phyloP scores from a whole-genome alignment of 2,113 vertebrate species.

The Menidia beryllina region DNA sequence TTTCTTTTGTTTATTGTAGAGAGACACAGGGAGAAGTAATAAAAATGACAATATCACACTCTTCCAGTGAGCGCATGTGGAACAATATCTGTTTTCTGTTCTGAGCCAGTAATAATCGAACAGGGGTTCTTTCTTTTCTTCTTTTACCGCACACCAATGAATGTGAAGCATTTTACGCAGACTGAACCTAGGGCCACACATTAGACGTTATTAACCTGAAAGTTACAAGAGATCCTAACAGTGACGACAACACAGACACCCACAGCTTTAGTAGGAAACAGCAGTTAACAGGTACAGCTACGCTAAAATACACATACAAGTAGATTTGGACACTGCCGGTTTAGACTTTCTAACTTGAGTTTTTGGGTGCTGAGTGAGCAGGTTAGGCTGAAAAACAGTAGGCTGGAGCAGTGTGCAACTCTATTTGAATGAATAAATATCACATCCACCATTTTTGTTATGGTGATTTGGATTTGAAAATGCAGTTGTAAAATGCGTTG shows the following conservation, averaged over 20 bases:
- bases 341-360: background rate
- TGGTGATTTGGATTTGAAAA: too few species aligned
- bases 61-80: constrained; percentile 33
- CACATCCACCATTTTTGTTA: too few species aligned
- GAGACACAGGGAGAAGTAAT: constrained; percentile 52
- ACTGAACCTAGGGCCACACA: constrained; percentile 38
- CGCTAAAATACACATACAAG: constrained; percentile 39
- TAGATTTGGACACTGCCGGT: constrained; percentile 2
- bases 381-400: too few species aligned
- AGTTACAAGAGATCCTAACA: constrained; percentile 22
- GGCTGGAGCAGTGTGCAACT: too few species aligned
- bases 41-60: constrained; percentile 68
- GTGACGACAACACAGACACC: constrained; percentile 16
- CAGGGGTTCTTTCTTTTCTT: constrained; percentile 54
- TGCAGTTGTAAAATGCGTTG: too few species aligned
- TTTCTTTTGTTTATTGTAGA: constrained; percentile 70
- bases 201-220: constrained; percentile 56
- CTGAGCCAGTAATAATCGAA: constrained; percentile 55
- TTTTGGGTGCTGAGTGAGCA: background rate
- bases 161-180: constrained; percentile 59
- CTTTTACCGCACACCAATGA: constrained; percentile 56
- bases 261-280: constrained; percentile 12
- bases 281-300: constrained; percentile 24
- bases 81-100: constrained; percentile 66
- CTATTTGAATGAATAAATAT: too few species aligned